These are phyloP conservation scores for Antennarius striatus DNA, from an alignment of 2,113 vertebrate genomes.

Conservation along the genomic window DNA sequence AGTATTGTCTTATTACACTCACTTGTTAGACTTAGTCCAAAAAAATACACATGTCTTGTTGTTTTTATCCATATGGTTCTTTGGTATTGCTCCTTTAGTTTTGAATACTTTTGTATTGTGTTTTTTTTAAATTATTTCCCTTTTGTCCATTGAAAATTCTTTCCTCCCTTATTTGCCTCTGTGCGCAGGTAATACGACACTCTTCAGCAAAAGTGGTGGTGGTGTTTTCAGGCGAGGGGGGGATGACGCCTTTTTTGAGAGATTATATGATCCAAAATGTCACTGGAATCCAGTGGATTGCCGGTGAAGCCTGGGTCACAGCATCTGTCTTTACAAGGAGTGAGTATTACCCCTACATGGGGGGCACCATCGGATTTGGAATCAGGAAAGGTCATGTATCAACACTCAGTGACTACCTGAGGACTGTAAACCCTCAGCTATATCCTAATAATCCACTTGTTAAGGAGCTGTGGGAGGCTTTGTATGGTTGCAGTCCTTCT, in stretches of 20 bases:
- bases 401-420: conserved; percentile 70
- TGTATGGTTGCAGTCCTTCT: conserved; percentile 73
- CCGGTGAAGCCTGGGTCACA: conserved; percentile 81
- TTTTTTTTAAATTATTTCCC: too few species aligned
- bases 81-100: conserved; percentile 54
- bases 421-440: conserved; percentile 6
- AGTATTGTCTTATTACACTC: too few species aligned
- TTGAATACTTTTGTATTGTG: too few species aligned
- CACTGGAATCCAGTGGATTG: conserved; percentile 83
- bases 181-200: too few species aligned
- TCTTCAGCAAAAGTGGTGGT: conserved; percentile 66
- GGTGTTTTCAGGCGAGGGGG: conserved; percentile 71
- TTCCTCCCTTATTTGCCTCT: too few species aligned
- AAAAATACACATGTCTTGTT: too few species aligned
- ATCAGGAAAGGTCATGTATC: conserved; percentile 71
- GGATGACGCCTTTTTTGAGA: conserved; percentile 77
- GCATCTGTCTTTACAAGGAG: conserved; percentile 43
- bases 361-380: conserved; percentile 78
- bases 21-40: too few species aligned
- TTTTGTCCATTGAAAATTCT: too few species aligned
- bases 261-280: conserved; percentile 78
- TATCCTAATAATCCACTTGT: conserved; percentile 39
- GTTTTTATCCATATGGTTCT: too few species aligned
- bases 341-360: too few species aligned
- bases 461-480: conserved; percentile 74